phyloP scores from a whole-genome alignment of 2,113 vertebrate genomes.

The Tachysurus vachellii region DNA sequence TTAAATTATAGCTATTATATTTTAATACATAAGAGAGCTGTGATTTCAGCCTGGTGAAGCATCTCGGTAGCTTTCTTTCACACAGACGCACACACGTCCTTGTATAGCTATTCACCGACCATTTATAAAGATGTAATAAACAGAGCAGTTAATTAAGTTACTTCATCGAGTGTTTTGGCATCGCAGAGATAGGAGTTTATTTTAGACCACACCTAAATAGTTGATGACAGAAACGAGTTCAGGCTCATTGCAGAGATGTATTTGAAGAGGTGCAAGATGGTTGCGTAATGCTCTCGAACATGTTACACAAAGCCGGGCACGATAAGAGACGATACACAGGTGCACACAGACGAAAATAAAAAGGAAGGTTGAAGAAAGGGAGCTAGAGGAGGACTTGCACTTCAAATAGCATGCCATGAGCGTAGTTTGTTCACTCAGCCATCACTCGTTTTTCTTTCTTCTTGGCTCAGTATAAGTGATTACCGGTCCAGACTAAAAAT shows the following conservation, averaged over 20 bases:
- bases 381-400: not conserved
- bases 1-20: no score
- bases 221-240: not conserved
- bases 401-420: not conserved
- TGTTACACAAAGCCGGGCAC: not conserved
- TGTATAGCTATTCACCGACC: no score
- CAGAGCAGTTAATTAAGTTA: not conserved
- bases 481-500: not conserved
- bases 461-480: not conserved
- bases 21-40: not conserved
- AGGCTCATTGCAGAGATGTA: conserved; percentile 22
- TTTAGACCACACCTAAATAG: not conserved
- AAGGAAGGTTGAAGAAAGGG: not conserved
- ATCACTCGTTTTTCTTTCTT: not conserved
- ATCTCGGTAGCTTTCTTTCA: not conserved
- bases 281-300: conserved; percentile 14
- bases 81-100: not conserved
- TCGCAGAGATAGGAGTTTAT: not conserved
- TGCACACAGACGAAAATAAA: not conserved
- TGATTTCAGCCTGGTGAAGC: not conserved
- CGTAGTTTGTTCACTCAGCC: not conserved
- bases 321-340: not conserved
- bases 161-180: not conserved
- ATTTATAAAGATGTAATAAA: not conserved
- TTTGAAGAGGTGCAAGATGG: not conserved